A percentile compares a stretch with the other conserved stretches of the same genome.
Conservation (phyloP, 2,797 vertebrate species). For the Arctocebus calabarensis region DNA sequence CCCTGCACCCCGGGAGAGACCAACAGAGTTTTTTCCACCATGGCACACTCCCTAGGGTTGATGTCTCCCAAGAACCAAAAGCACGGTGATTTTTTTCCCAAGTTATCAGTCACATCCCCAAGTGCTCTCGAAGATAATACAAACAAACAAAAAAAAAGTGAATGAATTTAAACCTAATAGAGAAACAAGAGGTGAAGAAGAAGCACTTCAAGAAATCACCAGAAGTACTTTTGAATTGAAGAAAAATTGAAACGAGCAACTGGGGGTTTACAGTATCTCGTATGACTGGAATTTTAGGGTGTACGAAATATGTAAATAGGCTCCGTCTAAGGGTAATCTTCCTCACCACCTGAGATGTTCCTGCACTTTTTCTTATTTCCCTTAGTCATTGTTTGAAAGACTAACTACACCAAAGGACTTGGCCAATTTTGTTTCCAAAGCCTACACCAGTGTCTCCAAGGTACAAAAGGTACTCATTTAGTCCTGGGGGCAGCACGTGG, state of each 20-base stretch:
- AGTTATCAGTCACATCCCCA: background rate
- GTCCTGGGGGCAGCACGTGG: accelerated
- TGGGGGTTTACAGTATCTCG: accelerated
- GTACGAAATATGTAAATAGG: accelerated
- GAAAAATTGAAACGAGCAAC: accelerated
- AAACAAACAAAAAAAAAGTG: background rate
- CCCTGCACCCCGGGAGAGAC: accelerated
- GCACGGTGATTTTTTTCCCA: background rate
- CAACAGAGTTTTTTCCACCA: accelerated
- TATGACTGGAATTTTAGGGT: too few species aligned
- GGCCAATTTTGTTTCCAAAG: background rate
- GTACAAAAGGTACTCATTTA: too few species aligned
- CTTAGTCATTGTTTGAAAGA: background rate
- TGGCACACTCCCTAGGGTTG: accelerated
- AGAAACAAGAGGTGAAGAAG: background rate
- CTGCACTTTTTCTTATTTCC: background rate
- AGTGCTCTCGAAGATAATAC: background rate
- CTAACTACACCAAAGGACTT: too few species aligned
- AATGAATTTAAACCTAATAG: background rate
- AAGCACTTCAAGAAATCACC: background rate
- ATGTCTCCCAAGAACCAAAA: background rate
- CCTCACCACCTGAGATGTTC: too few species aligned
- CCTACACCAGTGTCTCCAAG: too few species aligned
- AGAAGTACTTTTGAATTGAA: background rate
- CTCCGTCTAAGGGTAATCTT: background rate